A percentile compares a stretch with the other conserved stretches of the same genome.
These are phyloP conservation scores for Rosalia funebris DNA, from an alignment of 2,888 invertebrate genomes.

Conservation along the genomic window DNA sequence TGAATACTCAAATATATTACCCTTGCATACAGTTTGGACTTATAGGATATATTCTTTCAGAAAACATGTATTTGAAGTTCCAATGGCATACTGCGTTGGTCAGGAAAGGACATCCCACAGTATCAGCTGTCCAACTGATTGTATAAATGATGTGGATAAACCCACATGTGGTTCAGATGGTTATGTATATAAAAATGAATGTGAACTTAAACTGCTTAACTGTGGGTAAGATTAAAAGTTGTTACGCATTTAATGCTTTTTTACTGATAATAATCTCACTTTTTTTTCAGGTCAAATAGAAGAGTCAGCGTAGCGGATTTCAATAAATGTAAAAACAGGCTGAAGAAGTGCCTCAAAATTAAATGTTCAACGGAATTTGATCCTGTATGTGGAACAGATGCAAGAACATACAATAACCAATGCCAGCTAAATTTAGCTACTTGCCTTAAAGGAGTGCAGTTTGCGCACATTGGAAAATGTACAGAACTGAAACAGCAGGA, in stretches of 20 bases:
- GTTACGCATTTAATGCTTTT: not conserved
- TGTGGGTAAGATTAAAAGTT: slow-evolving; percentile 74
- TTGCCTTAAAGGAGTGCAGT: slow-evolving; percentile 86
- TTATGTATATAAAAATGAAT: slow-evolving; percentile 86
- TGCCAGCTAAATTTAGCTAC: slow-evolving; percentile 86
- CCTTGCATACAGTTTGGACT: too few species aligned
- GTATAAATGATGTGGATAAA: slow-evolving; percentile 76
- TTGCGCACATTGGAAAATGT: slow-evolving; percentile 90
- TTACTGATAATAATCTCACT: too few species aligned
- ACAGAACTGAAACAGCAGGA: slow-evolving; percentile 75
- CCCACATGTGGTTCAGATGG: slow-evolving; percentile 90
- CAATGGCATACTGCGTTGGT: slow-evolving; percentile 87
- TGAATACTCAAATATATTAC: too few species aligned
- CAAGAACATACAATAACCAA: slow-evolving; percentile 83
- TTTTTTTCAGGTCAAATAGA: slow-evolving; percentile 62
- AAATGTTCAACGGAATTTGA: slow-evolving; percentile 77
- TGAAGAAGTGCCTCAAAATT: slow-evolving; percentile 80
- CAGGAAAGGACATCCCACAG: slow-evolving; percentile 75
- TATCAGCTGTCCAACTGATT: slow-evolving; percentile 77
- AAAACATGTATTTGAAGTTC: slow-evolving; percentile 92
- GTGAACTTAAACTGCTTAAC: slow-evolving; percentile 88
- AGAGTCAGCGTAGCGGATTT: slow-evolving; percentile 78
- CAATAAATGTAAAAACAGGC: slow-evolving; percentile 80
- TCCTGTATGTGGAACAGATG: slow-evolving; percentile 91
- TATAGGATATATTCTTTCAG: too few species aligned